Conservation (phyloP, 1,140 invertebrate genomes). For the Penaeus japonicus region DNA sequence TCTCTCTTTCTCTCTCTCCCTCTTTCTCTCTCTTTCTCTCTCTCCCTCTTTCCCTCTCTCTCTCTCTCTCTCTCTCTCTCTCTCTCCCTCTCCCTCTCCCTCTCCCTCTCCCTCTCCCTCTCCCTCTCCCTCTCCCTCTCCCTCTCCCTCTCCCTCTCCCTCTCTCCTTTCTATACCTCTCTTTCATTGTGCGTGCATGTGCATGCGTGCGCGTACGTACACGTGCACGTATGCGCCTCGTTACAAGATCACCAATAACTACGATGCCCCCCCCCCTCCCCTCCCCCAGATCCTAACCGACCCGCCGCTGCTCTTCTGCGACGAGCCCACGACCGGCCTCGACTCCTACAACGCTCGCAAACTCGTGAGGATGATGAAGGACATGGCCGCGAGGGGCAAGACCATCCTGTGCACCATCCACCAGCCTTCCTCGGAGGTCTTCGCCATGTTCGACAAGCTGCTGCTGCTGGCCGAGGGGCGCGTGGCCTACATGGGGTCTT, state of each 20-base stretch:
- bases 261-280: neutral
- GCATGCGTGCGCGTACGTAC: neutral
- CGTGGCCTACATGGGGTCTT: constrained; percentile 79
- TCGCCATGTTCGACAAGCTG: constrained; percentile 81
- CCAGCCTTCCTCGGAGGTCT: constrained; percentile 85
- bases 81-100: too few relatives aligned
- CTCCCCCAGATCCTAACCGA: constrained; percentile 67
- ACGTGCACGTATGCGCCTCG: too few relatives aligned
- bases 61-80: too few relatives aligned
- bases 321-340: constrained; percentile 72
- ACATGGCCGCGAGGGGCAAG: constrained; percentile 73
- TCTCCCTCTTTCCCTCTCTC: too few relatives aligned
- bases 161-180: too few relatives aligned
- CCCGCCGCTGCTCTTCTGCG: constrained; percentile 70
- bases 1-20: too few relatives aligned
- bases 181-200: neutral
- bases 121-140: too few relatives aligned
- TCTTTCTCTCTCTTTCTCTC: too few relatives aligned
- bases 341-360: constrained; percentile 71
- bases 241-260: too few relatives aligned
- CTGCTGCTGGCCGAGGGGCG: constrained; percentile 79
- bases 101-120: too few relatives aligned
- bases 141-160: too few relatives aligned
- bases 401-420: constrained; percentile 86
- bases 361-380: constrained; percentile 71